phyloP scores from a whole-genome alignment of 2,113 vertebrate genomes.

The Alethe castanea region DNA sequence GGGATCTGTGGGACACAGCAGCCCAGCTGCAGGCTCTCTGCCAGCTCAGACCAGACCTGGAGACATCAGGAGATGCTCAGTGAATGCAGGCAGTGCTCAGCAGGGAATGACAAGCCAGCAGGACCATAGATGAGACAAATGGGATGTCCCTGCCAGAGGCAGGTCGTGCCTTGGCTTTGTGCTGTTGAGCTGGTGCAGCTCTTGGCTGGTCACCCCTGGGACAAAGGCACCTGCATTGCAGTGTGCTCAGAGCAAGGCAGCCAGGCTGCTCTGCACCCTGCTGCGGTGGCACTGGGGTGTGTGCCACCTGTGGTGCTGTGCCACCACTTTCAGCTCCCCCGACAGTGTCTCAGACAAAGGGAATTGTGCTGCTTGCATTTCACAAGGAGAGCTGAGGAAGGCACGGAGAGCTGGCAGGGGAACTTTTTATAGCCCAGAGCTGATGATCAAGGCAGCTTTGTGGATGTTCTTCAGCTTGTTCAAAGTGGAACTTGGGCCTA shows the following conservation, averaged over 20 bases:
- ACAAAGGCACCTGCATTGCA: background rate
- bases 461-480: background rate
- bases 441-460: background rate
- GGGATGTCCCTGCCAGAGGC: background rate
- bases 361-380: background rate
- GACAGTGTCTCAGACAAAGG: background rate
- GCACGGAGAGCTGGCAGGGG: accelerated
- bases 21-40: background rate
- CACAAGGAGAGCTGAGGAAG: background rate
- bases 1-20: background rate
- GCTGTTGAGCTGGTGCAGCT: background rate
- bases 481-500: background rate
- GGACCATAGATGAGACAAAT: background rate
- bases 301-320: background rate
- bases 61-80: background rate
- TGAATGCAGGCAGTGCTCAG: background rate
- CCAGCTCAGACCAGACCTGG: background rate
- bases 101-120: background rate
- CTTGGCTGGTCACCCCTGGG: background rate
- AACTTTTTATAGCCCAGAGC: background rate
- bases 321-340: background rate
- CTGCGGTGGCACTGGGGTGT: background rate
- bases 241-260: background rate
- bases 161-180: background rate
- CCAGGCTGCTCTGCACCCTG: background rate